These are phyloP conservation scores for Cygnus olor DNA, from an alignment of 2,797 vertebrate genomes.

Conservation along the genomic window DNA sequence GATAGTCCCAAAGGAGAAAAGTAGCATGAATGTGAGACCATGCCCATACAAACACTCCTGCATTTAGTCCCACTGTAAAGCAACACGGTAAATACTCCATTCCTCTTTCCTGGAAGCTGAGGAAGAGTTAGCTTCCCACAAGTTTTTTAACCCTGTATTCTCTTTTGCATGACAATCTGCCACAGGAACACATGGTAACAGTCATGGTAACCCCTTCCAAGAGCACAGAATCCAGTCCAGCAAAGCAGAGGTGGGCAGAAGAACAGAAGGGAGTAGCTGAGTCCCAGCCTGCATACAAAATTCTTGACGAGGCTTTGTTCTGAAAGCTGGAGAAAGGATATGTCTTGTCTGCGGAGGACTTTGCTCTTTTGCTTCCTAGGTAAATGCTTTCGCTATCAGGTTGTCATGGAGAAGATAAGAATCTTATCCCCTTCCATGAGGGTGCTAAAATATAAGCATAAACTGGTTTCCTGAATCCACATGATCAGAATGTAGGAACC, in stretches of 20 bases:
- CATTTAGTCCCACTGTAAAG: not conserved
- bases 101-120: not conserved
- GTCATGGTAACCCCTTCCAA: not conserved
- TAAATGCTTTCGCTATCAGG: not conserved
- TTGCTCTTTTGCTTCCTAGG: not conserved
- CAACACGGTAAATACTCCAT: not conserved
- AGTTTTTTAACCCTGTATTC: not conserved
- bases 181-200: not conserved
- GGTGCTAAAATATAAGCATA: not conserved
- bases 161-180: not conserved
- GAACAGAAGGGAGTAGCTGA: not conserved
- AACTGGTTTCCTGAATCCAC: not conserved
- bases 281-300: not conserved
- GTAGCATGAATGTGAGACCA: not conserved
- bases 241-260: not conserved
- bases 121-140: not conserved
- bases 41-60: not conserved
- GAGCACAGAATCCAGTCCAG: not conserved
- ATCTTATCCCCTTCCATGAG: not conserved
- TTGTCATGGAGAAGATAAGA: not conserved
- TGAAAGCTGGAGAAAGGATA: rapidly evolving
- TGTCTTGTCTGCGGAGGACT: not conserved
- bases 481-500: not conserved
- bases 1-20: not conserved
- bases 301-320: not conserved